Conservation (phyloP, 2,888 invertebrate species). For the Zaprionus obscuricornis region DNA sequence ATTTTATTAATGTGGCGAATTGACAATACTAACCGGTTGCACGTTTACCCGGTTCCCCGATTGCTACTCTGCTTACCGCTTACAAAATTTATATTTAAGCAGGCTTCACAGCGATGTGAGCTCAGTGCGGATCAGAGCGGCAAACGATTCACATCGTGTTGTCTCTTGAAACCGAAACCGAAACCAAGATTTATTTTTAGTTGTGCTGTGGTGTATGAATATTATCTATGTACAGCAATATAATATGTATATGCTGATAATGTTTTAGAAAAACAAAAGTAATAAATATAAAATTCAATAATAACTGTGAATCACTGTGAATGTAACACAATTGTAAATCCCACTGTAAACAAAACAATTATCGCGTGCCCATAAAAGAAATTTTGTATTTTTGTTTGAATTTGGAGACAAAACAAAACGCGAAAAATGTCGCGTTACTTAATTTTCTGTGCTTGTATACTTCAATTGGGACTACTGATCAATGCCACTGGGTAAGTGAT, state of each 20-base stretch:
- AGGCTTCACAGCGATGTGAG: no score
- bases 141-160: slow-evolving; percentile 12
- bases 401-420: slow-evolving; percentile 5
- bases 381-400: slow-evolving; percentile 20
- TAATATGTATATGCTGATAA: slow-evolving; percentile 26
- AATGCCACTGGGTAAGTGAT: slow-evolving; percentile 72
- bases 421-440: slow-evolving; percentile 62
- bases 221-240: no score
- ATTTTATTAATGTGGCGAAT: no score
- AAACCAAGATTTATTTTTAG: slow-evolving; percentile 22
- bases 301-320: slow-evolving; percentile 20
- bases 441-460: slow-evolving; percentile 44
- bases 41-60: no score
- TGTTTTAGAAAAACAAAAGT: slow-evolving; percentile 3
- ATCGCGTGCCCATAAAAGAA: slow-evolving; percentile 1
- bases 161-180: background rate
- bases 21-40: no score
- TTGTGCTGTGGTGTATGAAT: slow-evolving; percentile 10
- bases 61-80: no score
- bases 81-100: no score
- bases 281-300: slow-evolving; percentile 4
- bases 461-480: slow-evolving; percentile 66
- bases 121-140: slow-evolving; percentile 35
- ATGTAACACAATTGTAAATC: slow-evolving; percentile 5
- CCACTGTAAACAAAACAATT: background rate